Conservation (phyloP, 2,113 vertebrate genomes). For the Zapus hudsonius region DNA sequence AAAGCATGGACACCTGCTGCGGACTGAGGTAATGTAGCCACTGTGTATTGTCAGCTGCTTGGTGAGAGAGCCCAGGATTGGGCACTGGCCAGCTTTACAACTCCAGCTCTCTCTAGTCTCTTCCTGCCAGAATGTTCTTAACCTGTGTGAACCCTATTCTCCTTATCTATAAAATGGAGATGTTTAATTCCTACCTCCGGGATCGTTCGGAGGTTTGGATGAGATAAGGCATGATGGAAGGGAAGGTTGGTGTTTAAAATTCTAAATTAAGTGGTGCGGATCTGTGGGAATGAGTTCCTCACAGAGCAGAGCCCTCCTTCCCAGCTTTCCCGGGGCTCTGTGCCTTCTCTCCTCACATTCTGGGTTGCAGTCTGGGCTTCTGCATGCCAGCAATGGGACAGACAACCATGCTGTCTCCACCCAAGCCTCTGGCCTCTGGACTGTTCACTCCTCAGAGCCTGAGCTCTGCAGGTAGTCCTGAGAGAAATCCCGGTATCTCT, state of each 20-base stretch:
- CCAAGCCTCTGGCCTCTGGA: background rate
- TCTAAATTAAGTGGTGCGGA: background rate
- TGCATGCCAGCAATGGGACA: background rate
- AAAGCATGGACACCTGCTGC: background rate
- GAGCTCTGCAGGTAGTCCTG: background rate
- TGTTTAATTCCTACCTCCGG: conserved; percentile 48
- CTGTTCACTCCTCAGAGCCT: background rate
- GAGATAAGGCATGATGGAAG: conserved; percentile 42
- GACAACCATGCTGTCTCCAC: background rate
- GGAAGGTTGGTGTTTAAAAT: background rate
- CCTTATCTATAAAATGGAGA: conserved; percentile 64
- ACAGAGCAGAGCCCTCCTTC: background rate
- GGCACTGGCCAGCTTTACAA: background rate
- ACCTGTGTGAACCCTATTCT: conserved; percentile 48
- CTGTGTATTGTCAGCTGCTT: background rate
- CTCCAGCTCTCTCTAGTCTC: conserved; percentile 7
- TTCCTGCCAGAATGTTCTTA: conserved; percentile 18
- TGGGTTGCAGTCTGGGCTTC: background rate
- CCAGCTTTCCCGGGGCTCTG: rapidly evolving
- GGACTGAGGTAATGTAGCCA: background rate
- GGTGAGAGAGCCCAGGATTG: too few species aligned
- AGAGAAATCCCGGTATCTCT: background rate
- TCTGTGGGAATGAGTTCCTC: background rate
- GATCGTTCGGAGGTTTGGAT: background rate
- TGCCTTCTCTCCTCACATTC: background rate